These are phyloP conservation scores for Xiphophorus couchianus DNA, from an alignment of 2,113 vertebrate genomes.

Conservation along the genomic window DNA sequence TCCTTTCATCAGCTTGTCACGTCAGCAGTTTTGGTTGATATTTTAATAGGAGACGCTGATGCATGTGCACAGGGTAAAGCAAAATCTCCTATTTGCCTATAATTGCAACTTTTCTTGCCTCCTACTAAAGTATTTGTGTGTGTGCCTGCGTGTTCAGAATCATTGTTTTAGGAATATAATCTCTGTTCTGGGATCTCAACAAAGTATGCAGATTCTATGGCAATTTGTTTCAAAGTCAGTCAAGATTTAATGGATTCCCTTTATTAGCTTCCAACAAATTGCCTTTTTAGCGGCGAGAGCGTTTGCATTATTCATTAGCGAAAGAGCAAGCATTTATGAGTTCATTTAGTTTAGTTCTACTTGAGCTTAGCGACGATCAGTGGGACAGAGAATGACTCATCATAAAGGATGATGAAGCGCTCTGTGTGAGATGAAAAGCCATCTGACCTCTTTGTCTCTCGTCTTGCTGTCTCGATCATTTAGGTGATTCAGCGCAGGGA, in stretches of 20 bases:
- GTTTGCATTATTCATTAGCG: constrained; percentile 69
- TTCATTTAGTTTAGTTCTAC: constrained; percentile 53
- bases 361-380: constrained; percentile 44
- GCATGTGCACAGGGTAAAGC: constrained; percentile 6
- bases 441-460: constrained; percentile 43
- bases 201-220: constrained; percentile 46
- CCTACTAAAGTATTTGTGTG: not conserved
- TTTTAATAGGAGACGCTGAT: constrained; percentile 37
- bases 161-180: constrained; percentile 52
- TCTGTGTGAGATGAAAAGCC: constrained; percentile 20
- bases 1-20: constrained; percentile 22
- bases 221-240: constrained; percentile 61
- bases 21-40: constrained; percentile 43
- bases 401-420: constrained; percentile 41
- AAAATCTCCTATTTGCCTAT: constrained; percentile 18
- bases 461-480: constrained; percentile 26
- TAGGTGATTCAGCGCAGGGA: constrained; percentile 95
- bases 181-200: constrained; percentile 51
- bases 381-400: constrained; percentile 42
- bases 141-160: constrained; percentile 37
- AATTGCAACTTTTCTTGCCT: constrained; percentile 34
- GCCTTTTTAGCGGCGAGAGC: constrained; percentile 53
- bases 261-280: constrained; percentile 69
- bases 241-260: constrained; percentile 69
- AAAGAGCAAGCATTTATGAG: constrained; percentile 51